A percentile compares a stretch with the other conserved stretches of the same genome.
Evolutionary conservation across 1,140 invertebrate genomes (phyloP).

Genomic region (Cheumatopsyche charites): DNA sequence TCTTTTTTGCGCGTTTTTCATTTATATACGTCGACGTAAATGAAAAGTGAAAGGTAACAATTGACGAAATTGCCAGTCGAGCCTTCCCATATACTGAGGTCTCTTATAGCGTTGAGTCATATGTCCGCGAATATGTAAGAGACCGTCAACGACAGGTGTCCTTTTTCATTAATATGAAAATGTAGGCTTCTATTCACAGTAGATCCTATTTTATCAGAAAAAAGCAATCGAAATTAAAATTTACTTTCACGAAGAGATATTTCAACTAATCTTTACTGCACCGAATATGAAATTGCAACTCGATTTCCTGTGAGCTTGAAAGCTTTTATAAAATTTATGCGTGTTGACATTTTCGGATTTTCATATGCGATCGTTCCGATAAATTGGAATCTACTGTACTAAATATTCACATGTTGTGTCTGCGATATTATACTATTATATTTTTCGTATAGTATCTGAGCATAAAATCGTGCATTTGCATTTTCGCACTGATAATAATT

Average conservation of each 20-base stretch:
- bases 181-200: no score
- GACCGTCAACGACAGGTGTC: slow-evolving; percentile 10
- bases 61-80: slow-evolving; percentile 9
- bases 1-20: slow-evolving; percentile 2
- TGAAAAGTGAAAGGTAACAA: slow-evolving; percentile 25
- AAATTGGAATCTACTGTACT: neutral
- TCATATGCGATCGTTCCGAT: no score
- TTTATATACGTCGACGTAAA: slow-evolving; percentile 5
- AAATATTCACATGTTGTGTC: neutral
- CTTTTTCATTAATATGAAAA: neutral
- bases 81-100: slow-evolving; percentile 3
- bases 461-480: slow-evolving; percentile 15
- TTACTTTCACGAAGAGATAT: no score
- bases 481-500: slow-evolving; percentile 12
- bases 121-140: neutral
- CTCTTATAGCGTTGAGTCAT: neutral
- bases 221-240: no score
- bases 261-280: no score
- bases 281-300: no score
- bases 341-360: no score
- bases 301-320: no score
- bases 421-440: no score
- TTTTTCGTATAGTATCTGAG: slow-evolving; percentile 13
- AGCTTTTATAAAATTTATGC: no score
- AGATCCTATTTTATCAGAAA: no score